Evolutionary conservation across 1,140 invertebrate species (phyloP).

Genomic region (Zelostemma sp.): DNA sequence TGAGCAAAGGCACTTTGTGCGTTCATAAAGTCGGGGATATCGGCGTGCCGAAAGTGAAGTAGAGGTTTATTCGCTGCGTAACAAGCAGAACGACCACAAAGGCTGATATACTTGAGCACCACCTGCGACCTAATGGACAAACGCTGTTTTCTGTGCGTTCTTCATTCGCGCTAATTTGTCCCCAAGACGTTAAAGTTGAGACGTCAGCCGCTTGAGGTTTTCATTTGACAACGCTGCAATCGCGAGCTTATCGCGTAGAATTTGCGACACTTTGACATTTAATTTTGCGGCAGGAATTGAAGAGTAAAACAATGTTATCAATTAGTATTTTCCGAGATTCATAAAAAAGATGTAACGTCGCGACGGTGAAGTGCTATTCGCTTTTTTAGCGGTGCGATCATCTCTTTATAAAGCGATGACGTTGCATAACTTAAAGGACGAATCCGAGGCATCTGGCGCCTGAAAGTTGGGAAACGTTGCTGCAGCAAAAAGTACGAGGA

Average conservation of each 20-base stretch:
- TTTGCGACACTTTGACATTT: no score
- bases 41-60: neutral
- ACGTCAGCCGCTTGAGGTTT: no score
- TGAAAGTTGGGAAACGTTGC: conserved; percentile 25
- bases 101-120: conserved; percentile 18
- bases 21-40: neutral
- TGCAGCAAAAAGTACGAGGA: conserved; percentile 22
- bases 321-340: no score
- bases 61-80: conserved; percentile 7
- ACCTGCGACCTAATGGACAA: conserved; percentile 16
- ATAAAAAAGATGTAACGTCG: neutral
- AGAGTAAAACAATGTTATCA: no score
- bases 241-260: no score
- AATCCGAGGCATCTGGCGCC: conserved; percentile 25
- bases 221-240: no score
- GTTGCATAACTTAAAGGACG: conserved; percentile 23
- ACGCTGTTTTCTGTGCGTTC: conserved; percentile 16
- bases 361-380: neutral
- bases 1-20: conserved; percentile 3
- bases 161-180: conserved; percentile 7
- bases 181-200: neutral
- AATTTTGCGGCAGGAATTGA: no score
- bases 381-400: conserved; percentile 15
- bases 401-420: conserved; percentile 22
- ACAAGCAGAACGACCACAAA: conserved; percentile 14